Evolutionary conservation across 2,113 vertebrate species (phyloP), one percentile per base, ranked within the genome.

Genomic region (Malurus alboscapulatus): DNA sequence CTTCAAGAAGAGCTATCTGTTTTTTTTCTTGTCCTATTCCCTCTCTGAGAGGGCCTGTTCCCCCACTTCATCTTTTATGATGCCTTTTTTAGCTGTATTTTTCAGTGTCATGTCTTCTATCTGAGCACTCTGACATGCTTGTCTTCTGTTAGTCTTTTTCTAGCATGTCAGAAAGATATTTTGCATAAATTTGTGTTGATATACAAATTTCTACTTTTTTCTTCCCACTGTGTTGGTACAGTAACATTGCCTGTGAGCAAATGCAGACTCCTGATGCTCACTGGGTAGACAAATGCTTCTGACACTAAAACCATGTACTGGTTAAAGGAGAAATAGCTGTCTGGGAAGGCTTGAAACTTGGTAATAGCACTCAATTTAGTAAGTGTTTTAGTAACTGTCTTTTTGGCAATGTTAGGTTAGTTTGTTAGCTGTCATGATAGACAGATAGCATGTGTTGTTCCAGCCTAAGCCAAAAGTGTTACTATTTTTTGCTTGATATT

Each of bases 401-500:
- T 92, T 83, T n/a, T 69, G 88, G 47, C 65, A 65, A 3, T 22
- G 68, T 62, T 82, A 34, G 15, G 13, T 92, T 79, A 53, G 62
- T 92, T 90, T 88, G 58, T 84, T 69, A 59, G 30, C 48, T 71
- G 51, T 34, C 21, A 0, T 84, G 94, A 74, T 15, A 81, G 93
- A 84, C 79, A 79, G 82, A 26, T 34, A 45, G 59, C 73, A 55
- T 55, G 26, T 75, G 58, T 9, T 68, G 73, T 68, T 75, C 55
- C 48, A 78, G 89, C 66, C 66, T 55, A 36, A 84, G 77, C 62
- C 91, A 91, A 44, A 81, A 84, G 80, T 44, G 84, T 93, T 95
- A n/a, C 87, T 95, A 44, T 88, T 89, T 94, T 87, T 91, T 84
- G 65, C 87, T 44, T 88, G 65, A 20, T 61, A 21, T 42, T 66